These are phyloP conservation scores for Machimus rusticus DNA, from an alignment of 2,888 invertebrate genomes.

Conservation along the genomic window DNA sequence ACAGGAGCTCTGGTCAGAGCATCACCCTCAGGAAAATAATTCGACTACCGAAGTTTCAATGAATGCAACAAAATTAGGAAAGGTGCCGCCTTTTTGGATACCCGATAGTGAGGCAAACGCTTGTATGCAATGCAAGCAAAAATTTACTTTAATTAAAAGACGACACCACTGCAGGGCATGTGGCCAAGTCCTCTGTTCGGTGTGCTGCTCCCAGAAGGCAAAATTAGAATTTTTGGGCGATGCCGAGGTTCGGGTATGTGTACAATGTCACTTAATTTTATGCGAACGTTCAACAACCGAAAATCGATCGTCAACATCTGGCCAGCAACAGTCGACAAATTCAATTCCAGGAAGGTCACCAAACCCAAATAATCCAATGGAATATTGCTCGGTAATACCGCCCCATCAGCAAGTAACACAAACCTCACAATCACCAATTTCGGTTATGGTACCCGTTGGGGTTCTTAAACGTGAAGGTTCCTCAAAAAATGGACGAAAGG, in stretches of 20 bases:
- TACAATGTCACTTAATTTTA: slow-evolving; percentile 72
- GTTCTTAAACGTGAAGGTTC: slow-evolving; percentile 72
- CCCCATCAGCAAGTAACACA: slow-evolving; percentile 74
- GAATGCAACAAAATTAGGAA: slow-evolving; percentile 67
- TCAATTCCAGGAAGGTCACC: slow-evolving; percentile 63
- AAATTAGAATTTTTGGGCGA: slow-evolving; percentile 76
- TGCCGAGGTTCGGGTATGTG: slow-evolving; percentile 80
- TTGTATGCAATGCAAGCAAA: slow-evolving; percentile 83
- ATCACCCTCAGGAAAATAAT: slow-evolving; percentile 52
- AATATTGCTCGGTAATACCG: slow-evolving; percentile 85
- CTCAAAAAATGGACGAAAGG: slow-evolving; percentile 65
- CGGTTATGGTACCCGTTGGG: slow-evolving; percentile 86
- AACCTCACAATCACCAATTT: slow-evolving; percentile 66
- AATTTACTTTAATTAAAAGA: slow-evolving; percentile 82
- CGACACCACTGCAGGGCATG: slow-evolving; percentile 90
- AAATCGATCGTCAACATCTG: neutral
- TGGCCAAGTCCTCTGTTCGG: slow-evolving; percentile 81
- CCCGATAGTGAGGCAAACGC: slow-evolving; percentile 82
- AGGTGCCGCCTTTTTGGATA: slow-evolving; percentile 84
- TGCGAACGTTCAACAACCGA: slow-evolving; percentile 59
- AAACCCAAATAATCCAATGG: slow-evolving; percentile 86
- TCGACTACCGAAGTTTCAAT: neutral
- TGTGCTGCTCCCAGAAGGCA: slow-evolving; percentile 77
- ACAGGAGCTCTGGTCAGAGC: neutral
- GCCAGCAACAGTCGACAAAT: neutral